These are phyloP conservation scores for Argyrosomus regius DNA, from an alignment of 2,797 vertebrate species.

Conservation along the genomic window DNA sequence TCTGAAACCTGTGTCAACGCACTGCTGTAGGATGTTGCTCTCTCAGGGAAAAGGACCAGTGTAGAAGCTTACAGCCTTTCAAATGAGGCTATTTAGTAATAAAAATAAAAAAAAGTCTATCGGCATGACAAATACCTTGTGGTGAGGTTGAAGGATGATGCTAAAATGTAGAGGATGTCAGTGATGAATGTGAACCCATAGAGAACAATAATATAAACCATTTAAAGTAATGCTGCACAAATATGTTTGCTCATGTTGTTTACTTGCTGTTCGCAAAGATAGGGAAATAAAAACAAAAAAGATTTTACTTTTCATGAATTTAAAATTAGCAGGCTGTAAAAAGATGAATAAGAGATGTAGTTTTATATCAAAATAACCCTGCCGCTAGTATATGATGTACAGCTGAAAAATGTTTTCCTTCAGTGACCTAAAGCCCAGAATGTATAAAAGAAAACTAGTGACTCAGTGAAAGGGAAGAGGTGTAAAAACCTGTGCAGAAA, in stretches of 20 bases:
- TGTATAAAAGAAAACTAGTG: neutral
- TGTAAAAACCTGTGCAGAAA: conserved; percentile 1
- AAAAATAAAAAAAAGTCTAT: neutral
- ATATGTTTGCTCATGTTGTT: neutral
- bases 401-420: neutral
- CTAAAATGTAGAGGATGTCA: neutral
- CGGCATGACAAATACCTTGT: conserved; percentile 3
- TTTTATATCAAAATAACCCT: neutral
- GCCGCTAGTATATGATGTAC: too few relatives aligned
- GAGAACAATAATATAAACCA: neutral
- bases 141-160: neutral
- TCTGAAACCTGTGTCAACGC: neutral
- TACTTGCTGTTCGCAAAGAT: neutral
- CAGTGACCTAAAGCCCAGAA: neutral
- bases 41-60: neutral
- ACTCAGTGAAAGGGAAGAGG: neutral
- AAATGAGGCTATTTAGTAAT: neutral
- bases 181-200: neutral
- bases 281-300: neutral
- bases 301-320: neutral
- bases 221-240: neutral
- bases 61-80: neutral
- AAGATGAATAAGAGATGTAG: neutral
- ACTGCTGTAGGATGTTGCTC: too few relatives aligned
- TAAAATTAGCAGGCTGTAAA: neutral